A percentile compares a stretch with the other conserved stretches of the same genome.
These are phyloP conservation scores for Cheirogaleus major DNA, from an alignment of 2,797 vertebrate species.

Conservation along the genomic window DNA sequence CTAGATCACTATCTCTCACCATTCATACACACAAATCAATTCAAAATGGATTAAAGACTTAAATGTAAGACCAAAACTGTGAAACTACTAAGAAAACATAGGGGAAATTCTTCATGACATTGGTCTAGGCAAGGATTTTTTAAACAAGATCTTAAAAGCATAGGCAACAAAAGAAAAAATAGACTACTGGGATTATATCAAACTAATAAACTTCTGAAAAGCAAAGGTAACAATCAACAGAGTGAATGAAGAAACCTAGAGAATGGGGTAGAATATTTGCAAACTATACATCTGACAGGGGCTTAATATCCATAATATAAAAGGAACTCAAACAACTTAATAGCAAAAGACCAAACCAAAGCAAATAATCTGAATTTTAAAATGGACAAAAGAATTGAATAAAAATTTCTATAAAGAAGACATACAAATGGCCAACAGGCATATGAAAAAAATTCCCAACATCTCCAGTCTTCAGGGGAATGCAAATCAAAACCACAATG, in stretches of 20 bases:
- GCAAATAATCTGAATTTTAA: not conserved
- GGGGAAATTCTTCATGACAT: not conserved
- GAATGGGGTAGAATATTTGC: not conserved
- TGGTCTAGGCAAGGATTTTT: not conserved
- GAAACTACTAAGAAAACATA: not conserved
- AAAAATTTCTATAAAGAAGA: not conserved
- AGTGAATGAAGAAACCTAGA: not conserved
- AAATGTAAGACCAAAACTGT: not conserved
- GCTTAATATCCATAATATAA: not conserved
- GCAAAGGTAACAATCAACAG: not conserved
- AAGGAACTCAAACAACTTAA: not conserved
- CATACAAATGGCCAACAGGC: not conserved
- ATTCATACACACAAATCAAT: not conserved
- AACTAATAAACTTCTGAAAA: not conserved
- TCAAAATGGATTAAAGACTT: not conserved
- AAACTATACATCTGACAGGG: not conserved
- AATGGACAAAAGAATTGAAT: not conserved
- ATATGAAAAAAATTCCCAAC: not conserved
- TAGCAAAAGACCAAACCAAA: not conserved
- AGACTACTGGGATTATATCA: not conserved
- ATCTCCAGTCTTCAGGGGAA: not conserved
- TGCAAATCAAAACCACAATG: not conserved
- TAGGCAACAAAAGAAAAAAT: not conserved
- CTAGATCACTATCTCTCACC: not conserved
- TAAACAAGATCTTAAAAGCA: not conserved